Conservation (phyloP, 2,113 vertebrate species). For the Noctilio leporinus region DNA sequence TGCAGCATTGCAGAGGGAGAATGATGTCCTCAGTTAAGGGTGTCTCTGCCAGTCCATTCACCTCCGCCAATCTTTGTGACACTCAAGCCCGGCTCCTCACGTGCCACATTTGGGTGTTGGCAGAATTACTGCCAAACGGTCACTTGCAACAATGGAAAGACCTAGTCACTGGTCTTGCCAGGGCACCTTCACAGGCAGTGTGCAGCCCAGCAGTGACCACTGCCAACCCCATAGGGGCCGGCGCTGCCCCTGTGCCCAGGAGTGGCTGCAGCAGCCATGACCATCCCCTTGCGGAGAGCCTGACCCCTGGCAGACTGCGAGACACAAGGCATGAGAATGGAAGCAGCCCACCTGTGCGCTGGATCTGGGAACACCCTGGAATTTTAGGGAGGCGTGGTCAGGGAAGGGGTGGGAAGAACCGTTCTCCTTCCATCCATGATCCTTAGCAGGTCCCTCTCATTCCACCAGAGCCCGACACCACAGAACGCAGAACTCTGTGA, state of each 20-base stretch:
- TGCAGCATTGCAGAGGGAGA: constrained; percentile 63
- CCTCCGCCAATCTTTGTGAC: constrained; percentile 72
- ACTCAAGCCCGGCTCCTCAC: constrained; percentile 65
- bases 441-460: neutral
- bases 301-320: accelerated
- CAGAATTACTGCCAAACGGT: constrained; percentile 71
- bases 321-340: no score
- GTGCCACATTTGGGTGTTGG: constrained; percentile 63
- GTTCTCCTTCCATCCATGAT: neutral
- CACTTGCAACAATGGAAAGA: constrained; percentile 66
- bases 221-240: neutral
- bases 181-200: neutral
- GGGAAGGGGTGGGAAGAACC: neutral
- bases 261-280: neutral
- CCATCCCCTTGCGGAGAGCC: no score
- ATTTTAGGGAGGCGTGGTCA: neutral
- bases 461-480: neutral
- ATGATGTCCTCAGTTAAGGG: constrained; percentile 69
- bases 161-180: constrained; percentile 47
- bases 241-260: neutral
- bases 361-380: neutral
- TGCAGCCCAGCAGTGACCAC: neutral
- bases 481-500: neutral
- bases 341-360: neutral
- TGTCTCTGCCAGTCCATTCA: constrained; percentile 74